A percentile compares a stretch with the other conserved stretches of the same genome.
These are phyloP conservation scores for Agrochola litura DNA, from an alignment of 2,888 invertebrate species.

Conservation along the genomic window DNA sequence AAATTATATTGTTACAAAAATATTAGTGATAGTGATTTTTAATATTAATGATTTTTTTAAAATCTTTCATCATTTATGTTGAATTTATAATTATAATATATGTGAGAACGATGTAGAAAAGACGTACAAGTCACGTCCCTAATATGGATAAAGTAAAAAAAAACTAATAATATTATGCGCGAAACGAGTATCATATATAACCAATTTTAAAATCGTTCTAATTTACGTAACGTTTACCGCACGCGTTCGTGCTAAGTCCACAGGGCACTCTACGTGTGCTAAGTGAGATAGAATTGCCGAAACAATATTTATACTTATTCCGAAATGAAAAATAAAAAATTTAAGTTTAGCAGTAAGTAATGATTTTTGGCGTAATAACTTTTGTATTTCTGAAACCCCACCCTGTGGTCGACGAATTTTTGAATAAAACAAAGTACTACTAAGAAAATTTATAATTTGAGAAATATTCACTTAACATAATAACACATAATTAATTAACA, in stretches of 20 bases:
- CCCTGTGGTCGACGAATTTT: background rate
- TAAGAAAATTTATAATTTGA: constrained; percentile 11
- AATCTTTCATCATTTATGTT: too few species aligned
- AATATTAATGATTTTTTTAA: too few species aligned
- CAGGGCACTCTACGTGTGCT: background rate
- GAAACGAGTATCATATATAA: background rate
- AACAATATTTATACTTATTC: background rate
- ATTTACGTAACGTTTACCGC: background rate
- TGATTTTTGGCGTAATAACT: background rate
- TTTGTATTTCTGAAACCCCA: background rate
- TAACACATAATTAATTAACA: background rate
- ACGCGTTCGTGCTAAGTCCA: background rate
- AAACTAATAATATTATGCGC: background rate
- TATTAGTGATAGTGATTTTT: too few species aligned
- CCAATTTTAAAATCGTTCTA: background rate
- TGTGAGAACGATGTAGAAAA: too few species aligned
- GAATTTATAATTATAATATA: too few species aligned
- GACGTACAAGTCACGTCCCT: too few species aligned
- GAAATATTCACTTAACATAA: constrained; percentile 5
- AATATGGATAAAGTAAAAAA: too few species aligned
- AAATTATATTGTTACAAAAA: too few species aligned
- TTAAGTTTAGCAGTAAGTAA: background rate
- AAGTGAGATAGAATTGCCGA: background rate
- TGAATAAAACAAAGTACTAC: constrained; percentile 14
- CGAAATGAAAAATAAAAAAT: too few species aligned